A percentile compares a stretch with the other conserved stretches of the same genome.
Evolutionary conservation across 2,797 vertebrate species (phyloP).

Genomic region (Trachops cirrhosus): DNA sequence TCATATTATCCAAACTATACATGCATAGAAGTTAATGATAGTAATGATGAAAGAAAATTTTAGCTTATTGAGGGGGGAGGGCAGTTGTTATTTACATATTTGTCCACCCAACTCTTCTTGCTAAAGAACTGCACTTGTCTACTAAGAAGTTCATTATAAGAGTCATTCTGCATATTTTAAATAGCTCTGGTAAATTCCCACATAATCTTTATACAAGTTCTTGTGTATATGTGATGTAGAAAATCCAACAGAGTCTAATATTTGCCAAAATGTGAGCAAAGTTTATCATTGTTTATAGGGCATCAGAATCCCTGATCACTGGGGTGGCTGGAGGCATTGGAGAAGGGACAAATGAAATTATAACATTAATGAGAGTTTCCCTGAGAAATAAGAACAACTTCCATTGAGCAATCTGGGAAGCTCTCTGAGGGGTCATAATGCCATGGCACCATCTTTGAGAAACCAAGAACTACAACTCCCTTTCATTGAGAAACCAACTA

Average conservation of each 20-base stretch:
- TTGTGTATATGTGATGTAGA: neutral
- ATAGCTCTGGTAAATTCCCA: neutral
- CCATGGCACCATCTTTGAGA: neutral
- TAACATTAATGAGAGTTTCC: neutral
- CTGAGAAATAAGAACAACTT: slow-evolving; percentile 1
- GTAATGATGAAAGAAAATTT: neutral
- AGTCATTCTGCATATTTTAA: neutral
- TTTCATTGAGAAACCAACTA: neutral
- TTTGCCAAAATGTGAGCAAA: neutral
- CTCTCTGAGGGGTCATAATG: neutral
- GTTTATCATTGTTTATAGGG: neutral
- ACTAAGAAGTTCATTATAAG: neutral
- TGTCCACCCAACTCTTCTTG: neutral
- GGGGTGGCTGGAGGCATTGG: neutral
- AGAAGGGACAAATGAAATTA: neutral
- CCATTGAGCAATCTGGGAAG: neutral
- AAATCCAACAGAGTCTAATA: neutral
- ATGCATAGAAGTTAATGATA: neutral
- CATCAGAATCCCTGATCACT: neutral
- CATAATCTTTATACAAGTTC: neutral
- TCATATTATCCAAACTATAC: neutral
- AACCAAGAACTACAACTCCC: neutral
- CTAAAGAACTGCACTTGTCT: neutral
- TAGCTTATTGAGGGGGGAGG: neutral
- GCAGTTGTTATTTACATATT: neutral